phyloP scores from a whole-genome alignment of 2,888 invertebrate genomes.

The Sicus ferrugineus region DNA sequence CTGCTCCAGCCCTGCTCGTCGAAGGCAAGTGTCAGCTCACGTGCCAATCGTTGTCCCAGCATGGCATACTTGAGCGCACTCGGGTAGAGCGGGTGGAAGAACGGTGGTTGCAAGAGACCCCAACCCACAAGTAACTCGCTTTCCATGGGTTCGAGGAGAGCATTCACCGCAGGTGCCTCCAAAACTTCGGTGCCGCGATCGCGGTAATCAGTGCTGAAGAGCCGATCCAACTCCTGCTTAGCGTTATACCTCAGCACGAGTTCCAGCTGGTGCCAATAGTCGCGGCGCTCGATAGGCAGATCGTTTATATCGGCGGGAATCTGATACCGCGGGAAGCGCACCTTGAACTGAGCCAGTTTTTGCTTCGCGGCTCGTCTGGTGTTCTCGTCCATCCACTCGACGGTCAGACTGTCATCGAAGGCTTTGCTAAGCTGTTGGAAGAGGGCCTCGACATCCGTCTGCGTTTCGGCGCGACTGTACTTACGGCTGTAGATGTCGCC shows the following conservation, averaged over 20 bases:
- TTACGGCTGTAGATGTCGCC: slow-evolving; percentile 54
- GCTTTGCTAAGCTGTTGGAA: slow-evolving; percentile 48
- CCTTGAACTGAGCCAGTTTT: slow-evolving; percentile 46
- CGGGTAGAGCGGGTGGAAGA: slow-evolving; percentile 53
- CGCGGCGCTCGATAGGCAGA: slow-evolving; percentile 44
- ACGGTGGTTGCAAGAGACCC: slow-evolving; percentile 56
- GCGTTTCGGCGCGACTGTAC: slow-evolving; percentile 43
- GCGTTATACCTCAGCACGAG: slow-evolving; percentile 46
- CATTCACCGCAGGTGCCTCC: slow-evolving; percentile 50
- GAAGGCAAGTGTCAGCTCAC: slow-evolving; percentile 49
- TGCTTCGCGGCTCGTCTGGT: slow-evolving; percentile 49
- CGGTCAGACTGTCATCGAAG: slow-evolving; percentile 46
- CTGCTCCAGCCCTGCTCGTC: slow-evolving; percentile 55
- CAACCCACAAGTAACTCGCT: slow-evolving; percentile 51
- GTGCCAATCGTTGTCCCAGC: slow-evolving; percentile 51
- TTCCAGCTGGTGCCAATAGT: slow-evolving; percentile 53
- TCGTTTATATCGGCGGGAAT: slow-evolving; percentile 42
- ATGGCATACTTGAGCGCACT: slow-evolving; percentile 52
- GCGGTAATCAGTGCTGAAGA: slow-evolving; percentile 43
- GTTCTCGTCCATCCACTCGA: slow-evolving; percentile 54
- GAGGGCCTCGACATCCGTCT: slow-evolving; percentile 48
- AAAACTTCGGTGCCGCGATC: slow-evolving; percentile 28
- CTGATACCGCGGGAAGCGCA: slow-evolving; percentile 49
- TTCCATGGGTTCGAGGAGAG: slow-evolving; percentile 44
- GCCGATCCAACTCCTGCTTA: slow-evolving; percentile 43